These are phyloP conservation scores for Excalfactoria chinensis DNA, from an alignment of 2,113 vertebrate genomes.

Conservation along the genomic window DNA sequence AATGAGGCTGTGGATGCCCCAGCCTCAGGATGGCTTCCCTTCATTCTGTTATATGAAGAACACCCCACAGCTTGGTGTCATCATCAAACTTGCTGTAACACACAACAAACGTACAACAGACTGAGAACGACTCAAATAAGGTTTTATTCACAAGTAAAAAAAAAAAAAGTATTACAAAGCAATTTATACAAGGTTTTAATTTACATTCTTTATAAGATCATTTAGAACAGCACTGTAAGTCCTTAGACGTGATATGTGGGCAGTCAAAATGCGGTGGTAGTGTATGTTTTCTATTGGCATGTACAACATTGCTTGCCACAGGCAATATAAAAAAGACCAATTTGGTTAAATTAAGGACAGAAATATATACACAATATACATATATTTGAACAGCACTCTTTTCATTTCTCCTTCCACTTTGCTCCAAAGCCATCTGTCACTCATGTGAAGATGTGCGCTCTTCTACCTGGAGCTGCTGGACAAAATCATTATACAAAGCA, in stretches of 20 bases:
- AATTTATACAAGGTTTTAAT: constrained; percentile 66
- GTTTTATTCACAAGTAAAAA: constrained; percentile 82
- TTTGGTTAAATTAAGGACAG: constrained; percentile 77
- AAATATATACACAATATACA: constrained; percentile 74
- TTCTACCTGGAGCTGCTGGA: neutral
- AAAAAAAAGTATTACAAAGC: constrained; percentile 77
- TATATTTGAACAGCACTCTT: constrained; percentile 16
- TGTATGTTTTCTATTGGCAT: constrained; percentile 31
- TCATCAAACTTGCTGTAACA: neutral
- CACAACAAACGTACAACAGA: neutral
- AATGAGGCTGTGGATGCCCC: too few species aligned
- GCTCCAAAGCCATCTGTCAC: neutral
- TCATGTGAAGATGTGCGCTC: neutral
- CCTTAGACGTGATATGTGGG: neutral
- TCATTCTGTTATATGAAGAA: too few species aligned
- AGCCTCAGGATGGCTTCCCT: too few species aligned
- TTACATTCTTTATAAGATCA: constrained; percentile 65
- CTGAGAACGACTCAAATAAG: neutral
- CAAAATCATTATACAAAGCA: neutral
- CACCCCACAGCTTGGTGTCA: neutral
- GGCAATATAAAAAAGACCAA: constrained; percentile 69
- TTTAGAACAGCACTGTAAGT: constrained; percentile 48
- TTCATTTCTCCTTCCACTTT: neutral
- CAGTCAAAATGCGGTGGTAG: neutral
- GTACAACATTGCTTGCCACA: constrained; percentile 63